Percentiles rank a stretch among this genome's conserved stretches.
These are phyloP conservation scores for Carposina sasakii DNA, from an alignment of 1,140 invertebrate species.

Conservation along the genomic window DNA sequence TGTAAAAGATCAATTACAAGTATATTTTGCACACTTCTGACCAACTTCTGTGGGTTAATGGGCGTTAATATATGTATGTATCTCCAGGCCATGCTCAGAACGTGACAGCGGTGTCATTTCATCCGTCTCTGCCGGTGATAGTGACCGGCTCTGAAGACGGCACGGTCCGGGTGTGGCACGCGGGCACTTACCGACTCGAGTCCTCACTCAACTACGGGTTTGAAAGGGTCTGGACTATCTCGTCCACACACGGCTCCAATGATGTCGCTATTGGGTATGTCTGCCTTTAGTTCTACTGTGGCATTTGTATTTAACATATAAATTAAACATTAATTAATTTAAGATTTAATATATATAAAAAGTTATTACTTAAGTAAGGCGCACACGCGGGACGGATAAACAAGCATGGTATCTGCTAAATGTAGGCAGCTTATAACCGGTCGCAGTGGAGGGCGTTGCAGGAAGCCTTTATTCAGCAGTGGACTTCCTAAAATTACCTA, in stretches of 20 bases:
- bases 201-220: constrained; percentile 98
- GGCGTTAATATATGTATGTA: too few relatives aligned
- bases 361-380: too few relatives aligned
- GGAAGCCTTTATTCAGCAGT: too few relatives aligned
- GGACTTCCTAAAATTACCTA: too few relatives aligned
- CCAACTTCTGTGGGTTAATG: too few relatives aligned
- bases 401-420: too few relatives aligned
- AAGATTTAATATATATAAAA: too few relatives aligned
- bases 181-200: constrained; percentile 97
- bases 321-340: neutral
- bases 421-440: too few relatives aligned
- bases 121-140: constrained; percentile 98
- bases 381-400: too few relatives aligned
- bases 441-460: too few relatives aligned
- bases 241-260: constrained; percentile 96
- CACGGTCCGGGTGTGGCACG: constrained; percentile 97
- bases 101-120: constrained; percentile 94
- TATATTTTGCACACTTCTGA: too few relatives aligned
- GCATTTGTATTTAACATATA: neutral
- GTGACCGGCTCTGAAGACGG: constrained; percentile 98
- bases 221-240: constrained; percentile 98
- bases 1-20: too few relatives aligned
- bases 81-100: constrained; percentile 90
- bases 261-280: constrained; percentile 92
- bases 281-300: neutral